Percentiles rank a stretch among this genome's conserved stretches.
Conservation (phyloP, 1,140 invertebrate species). For the Colletes latitarsis region DNA sequence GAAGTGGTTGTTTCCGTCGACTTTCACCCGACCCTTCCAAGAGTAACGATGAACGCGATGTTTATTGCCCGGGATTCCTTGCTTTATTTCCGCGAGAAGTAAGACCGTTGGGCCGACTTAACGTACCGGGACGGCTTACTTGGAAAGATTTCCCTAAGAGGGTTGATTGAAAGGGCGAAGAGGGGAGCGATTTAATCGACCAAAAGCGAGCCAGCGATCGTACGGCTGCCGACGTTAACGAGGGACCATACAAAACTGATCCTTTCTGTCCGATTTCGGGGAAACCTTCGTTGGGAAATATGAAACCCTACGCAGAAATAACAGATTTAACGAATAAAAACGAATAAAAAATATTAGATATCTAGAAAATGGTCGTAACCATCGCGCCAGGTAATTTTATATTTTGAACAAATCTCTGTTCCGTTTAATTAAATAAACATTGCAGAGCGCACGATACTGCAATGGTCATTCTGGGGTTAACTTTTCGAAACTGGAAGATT, state of each 20-base stretch:
- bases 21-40: not conserved
- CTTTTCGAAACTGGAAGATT: too few relatives aligned
- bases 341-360: too few relatives aligned
- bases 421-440: too few relatives aligned
- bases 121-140: slow-evolving; percentile 36
- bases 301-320: too few relatives aligned
- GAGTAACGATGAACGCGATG: slow-evolving; percentile 36
- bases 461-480: too few relatives aligned
- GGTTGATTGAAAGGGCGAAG: slow-evolving; percentile 58
- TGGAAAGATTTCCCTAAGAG: slow-evolving; percentile 50
- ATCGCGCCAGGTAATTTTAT: too few relatives aligned
- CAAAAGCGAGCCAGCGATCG: slow-evolving; percentile 46
- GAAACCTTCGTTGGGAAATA: not conserved
- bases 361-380: too few relatives aligned
- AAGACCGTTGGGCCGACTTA: slow-evolving; percentile 36
- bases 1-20: not conserved
- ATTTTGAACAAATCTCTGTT: too few relatives aligned
- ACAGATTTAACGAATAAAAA: too few relatives aligned
- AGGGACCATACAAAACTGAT: slow-evolving; percentile 27
- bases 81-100: slow-evolving; percentile 44
- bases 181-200: slow-evolving; percentile 72
- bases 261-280: slow-evolving; percentile 19
- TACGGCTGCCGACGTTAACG: slow-evolving; percentile 38
- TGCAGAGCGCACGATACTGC: too few relatives aligned
- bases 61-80: slow-evolving; percentile 51